Evolutionary conservation across 2,113 vertebrate genomes (phyloP), one percentile per base, ranked within the genome.

Genomic region (Pycnonotus jocosus): DNA sequence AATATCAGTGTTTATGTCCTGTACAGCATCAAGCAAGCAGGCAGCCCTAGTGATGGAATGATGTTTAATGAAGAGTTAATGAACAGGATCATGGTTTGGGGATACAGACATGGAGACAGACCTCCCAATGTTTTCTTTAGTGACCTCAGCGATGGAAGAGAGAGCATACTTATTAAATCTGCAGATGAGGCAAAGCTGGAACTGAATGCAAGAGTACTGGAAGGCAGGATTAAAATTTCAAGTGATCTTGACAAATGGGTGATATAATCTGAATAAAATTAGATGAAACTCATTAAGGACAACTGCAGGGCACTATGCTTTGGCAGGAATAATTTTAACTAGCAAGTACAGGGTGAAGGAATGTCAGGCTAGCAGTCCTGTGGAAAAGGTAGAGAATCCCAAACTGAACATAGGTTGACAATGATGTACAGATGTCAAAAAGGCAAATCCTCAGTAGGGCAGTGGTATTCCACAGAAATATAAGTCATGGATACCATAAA

Each of bases 181-280:
- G 50, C 31, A 72, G 70, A 90, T 92, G 93, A 96, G 90, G 92
- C 90, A 95, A 92, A 92, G 88, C 85, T 96, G 92, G 95, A 87
- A 86, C 48, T 1, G 6, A 93, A 76, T 69, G 53, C 64, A 86
- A 91, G 86, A 96, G 57, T 54, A 80, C 95, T 95, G 81, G 88
- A 90, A 95, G 92, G 93, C 85, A 90, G 92, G 90, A 96, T 96
- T 96, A 95, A 82, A 92, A 94, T 90, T 77, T 92, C 79, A 94
- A 94, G 64, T 80, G 57, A 45, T 94, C 82, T 77, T 94, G 90
- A 95, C 76, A 93, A 90, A 92, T 80, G 69, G 68, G 48, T 93
- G 95, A 86, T 93, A 85, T 30, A 90, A 95, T 90, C 62, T 82
- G 95, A 93, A 88, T 82, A 85, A 92, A 96, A 57, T 60, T 93